Evolutionary conservation across 1,140 invertebrate genomes (phyloP).

Genomic region (Drosophila subobscura): DNA sequence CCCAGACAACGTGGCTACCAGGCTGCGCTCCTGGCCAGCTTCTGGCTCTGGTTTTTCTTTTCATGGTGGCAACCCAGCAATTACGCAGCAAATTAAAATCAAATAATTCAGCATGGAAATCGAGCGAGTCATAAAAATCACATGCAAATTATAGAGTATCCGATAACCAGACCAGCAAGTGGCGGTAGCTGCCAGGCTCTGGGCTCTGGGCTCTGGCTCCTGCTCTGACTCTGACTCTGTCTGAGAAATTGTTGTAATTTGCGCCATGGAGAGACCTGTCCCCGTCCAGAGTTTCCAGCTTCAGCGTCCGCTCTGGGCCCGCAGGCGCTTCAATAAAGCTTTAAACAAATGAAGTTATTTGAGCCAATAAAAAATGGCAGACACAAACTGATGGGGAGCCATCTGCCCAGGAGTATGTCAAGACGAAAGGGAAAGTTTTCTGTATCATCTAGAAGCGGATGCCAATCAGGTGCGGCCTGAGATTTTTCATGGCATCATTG

Average conservation of each 20-base stretch:
- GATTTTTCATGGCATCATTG: no score
- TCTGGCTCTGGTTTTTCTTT: slow-evolving; percentile 14
- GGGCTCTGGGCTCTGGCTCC: slow-evolving; percentile 18
- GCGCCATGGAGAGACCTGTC: slow-evolving; percentile 49
- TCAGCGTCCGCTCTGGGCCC: slow-evolving; percentile 29
- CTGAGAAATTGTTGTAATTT: slow-evolving; percentile 78
- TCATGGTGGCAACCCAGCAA: slow-evolving; percentile 47
- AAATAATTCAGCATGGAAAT: slow-evolving; percentile 81
- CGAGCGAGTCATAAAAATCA: slow-evolving; percentile 76
- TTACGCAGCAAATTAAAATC: slow-evolving; percentile 83
- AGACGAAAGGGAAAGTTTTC: slow-evolving; percentile 67
- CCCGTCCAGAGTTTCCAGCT: slow-evolving; percentile 5
- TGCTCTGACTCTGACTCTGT: slow-evolving; percentile 1
- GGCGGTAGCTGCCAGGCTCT: slow-evolving; percentile 10
- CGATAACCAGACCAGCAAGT: slow-evolving; percentile 39
- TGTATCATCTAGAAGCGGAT: no score
- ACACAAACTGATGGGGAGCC: slow-evolving; percentile 38
- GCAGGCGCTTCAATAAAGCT: slow-evolving; percentile 64
- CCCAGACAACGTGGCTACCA: slow-evolving; percentile 36
- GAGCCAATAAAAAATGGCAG: slow-evolving; percentile 73
- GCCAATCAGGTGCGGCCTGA: slow-evolving; percentile 14
- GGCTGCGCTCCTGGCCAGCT: slow-evolving; percentile 23
- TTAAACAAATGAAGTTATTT: slow-evolving; percentile 82
- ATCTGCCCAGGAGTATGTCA: slow-evolving; percentile 49
- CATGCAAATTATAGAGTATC: slow-evolving; percentile 80